Evolutionary conservation across 2,888 invertebrate genomes (phyloP), one percentile per base, ranked within the genome.

Genomic region (Drosophila mulleri): DNA sequence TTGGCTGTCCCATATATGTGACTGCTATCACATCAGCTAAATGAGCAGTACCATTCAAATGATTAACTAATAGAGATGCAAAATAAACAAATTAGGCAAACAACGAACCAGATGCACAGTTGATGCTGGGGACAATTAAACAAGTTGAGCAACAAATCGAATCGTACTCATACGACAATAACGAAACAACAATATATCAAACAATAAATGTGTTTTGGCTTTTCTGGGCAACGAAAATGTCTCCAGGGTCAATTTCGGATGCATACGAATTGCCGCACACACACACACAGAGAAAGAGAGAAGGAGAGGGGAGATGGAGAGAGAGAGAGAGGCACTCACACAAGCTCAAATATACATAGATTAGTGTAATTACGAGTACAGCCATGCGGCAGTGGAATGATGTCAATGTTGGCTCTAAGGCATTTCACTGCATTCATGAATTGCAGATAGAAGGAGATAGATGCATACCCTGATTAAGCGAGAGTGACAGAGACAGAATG

Each of bases 241-340:
- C 84, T 83, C 84, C 78, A 87, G 84, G 84, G 89, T 87, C 81
- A 85, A 87, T 85, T 83, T 73, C 67, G 72, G 78, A 84, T 89
- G 83, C 83, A 80, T 78, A 75, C 72, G 67, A 73, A 75, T 64
- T 61, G 56, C 61, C 66, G 61, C 37, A 53, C 35, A 53, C 48
- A 45, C 32, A 45, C 39, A 45, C 1, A 29, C 5, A 29, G n/a
- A 11, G n/a, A 48, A 16, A 29, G 32, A 12, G 32, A 50, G 48
- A 18, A 11, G 0, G 3, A 5, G 2, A 47, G 16, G 9, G 4
- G 20, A 18, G 50, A 50, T n/a, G n/a, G 50, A 18, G 32, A 12
- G n/a, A 18, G 4, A 29, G n/a, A 29, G 47, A 26, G 26, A 11
- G n/a, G 26, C 4, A 39, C 26, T 35, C 53, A 53, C n/a, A 48